Evolutionary conservation across 2,888 invertebrate species (phyloP), one percentile per base, ranked within the genome.

Genomic region (Minunthozetes semirufus): DNA sequence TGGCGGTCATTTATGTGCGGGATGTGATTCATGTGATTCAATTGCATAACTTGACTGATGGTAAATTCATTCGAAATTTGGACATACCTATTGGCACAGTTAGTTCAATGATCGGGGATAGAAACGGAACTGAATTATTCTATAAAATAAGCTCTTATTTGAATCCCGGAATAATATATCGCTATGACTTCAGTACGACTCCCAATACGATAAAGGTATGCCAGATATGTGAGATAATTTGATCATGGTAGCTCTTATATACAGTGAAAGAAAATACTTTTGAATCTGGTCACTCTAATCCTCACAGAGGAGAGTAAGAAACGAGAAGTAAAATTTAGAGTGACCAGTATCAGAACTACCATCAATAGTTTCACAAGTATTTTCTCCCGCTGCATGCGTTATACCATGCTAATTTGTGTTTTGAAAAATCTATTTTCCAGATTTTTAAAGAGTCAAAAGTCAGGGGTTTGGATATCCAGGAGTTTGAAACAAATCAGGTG

Each of bases 91-190:
- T 85, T 25, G 85, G 85, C 8, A 81, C 82, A 11, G 80, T 85
- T 0, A 79, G 80, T 3, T 80, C 81, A 0, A 81, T 81, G 77
- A 81, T 81, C 53, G 71, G 38, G 1, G 80, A 81, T 50, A 83
- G 82, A 76, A 73, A 78, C 0, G 72, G 76, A 15, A 76, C 74
- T n/a, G 80, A 81, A 74, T 78, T 78, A 4, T 85, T 85, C 79
- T 83, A 83, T 79, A 80, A 82, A 73, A 84, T 85, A 78, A 81
- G 82, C 75, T 85, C 85, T 0, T 85, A 85, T 80, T 80, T 85
- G 27, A 81, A 82, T 3, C 85, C 85, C 3, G 83, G 84, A 46
- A 80, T 82, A 29, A 83, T 84, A 76, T 86, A 83, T 78, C 80
- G 81, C 15, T 81, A 83, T 79, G 83, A 85, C 77, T 80, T 85